Evolutionary conservation across 2,888 invertebrate species (phyloP).

Genomic region (Xestia c-nigrum): DNA sequence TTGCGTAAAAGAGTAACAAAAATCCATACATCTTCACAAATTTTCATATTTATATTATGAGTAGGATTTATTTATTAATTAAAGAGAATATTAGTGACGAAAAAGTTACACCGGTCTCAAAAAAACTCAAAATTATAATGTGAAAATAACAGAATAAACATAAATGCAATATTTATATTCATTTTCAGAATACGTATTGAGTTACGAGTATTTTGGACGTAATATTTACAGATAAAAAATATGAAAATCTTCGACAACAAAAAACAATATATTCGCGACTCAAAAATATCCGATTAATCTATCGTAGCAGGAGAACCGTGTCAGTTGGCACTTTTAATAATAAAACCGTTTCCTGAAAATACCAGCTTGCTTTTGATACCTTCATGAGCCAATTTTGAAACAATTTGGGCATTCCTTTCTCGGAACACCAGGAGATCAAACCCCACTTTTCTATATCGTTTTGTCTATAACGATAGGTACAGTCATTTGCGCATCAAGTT

Average conservation of each 20-base stretch:
- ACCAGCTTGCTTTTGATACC: constrained; percentile 3
- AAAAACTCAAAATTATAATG: neutral
- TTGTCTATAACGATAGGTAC: neutral
- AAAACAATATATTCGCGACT: neutral
- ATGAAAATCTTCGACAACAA: constrained; percentile 11
- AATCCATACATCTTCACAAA: no score
- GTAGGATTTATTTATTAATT: no score
- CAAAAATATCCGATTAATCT: constrained; percentile 17
- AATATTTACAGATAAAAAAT: constrained; percentile 16
- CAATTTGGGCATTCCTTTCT: neutral
- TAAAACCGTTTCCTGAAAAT: constrained; percentile 13
- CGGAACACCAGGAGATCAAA: neutral
- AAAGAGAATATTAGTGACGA: neutral
- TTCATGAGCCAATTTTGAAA: constrained; percentile 11
- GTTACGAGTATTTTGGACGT: constrained; percentile 15
- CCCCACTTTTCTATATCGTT: neutral
- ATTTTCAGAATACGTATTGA: constrained; percentile 1
- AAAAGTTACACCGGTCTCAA: neutral
- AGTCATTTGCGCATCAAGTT: no score
- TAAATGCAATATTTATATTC: constrained; percentile 4
- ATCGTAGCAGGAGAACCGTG: constrained; percentile 19
- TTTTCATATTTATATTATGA: no score
- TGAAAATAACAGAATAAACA: neutral
- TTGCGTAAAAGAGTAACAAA: no score
- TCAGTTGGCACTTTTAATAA: constrained; percentile 12